Percentiles rank a stretch among this genome's conserved stretches.
These are phyloP conservation scores for Myotis vivesi DNA, from an alignment of 2,797 vertebrate genomes.

Conservation along the genomic window DNA sequence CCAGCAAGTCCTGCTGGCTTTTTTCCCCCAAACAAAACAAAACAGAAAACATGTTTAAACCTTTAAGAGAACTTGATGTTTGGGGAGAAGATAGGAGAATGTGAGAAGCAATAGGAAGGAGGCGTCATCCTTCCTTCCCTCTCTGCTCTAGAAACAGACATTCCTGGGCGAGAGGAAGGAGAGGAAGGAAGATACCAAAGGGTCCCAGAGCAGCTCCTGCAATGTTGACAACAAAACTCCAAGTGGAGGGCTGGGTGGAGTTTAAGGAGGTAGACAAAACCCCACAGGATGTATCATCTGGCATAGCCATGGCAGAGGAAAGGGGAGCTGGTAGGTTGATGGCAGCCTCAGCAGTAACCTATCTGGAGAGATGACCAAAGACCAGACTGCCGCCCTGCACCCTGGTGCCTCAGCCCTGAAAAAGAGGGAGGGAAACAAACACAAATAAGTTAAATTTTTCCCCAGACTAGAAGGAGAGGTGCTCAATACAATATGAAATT, in stretches of 20 bases:
- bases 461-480: background rate
- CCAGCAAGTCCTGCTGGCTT: background rate
- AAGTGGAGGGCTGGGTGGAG: background rate
- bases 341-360: background rate
- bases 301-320: background rate
- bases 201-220: background rate
- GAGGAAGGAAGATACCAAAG: background rate
- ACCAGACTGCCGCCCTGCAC: background rate
- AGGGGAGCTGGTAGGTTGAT: background rate
- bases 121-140: background rate
- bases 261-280: background rate
- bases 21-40: background rate
- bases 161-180: background rate
- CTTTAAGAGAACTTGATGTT: background rate
- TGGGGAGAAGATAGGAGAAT: background rate
- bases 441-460: background rate
- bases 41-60: background rate
- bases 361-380: background rate
- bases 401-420: background rate
- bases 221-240: background rate
- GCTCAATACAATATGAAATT: background rate
- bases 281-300: background rate
- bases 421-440: background rate
- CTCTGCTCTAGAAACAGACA: background rate
- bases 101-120: background rate